These are phyloP conservation scores for Lanius ludovicianus DNA, from an alignment of 2,113 vertebrate genomes.

Conservation along the genomic window DNA sequence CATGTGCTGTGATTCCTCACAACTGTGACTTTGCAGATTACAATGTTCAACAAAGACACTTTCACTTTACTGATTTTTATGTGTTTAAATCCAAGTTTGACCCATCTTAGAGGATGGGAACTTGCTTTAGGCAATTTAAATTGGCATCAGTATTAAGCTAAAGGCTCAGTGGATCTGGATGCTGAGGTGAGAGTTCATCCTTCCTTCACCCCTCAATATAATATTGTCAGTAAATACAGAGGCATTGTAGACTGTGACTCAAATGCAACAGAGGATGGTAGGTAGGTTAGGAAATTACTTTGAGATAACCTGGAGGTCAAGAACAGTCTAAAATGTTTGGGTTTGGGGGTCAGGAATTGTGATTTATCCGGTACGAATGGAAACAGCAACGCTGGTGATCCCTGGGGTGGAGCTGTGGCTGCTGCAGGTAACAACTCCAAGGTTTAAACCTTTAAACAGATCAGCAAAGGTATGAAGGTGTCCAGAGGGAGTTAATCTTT, in stretches of 20 bases:
- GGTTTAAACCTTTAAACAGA: background rate
- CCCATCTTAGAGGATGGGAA: background rate
- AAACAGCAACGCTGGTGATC: background rate
- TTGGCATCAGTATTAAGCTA: background rate
- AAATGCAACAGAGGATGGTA: background rate
- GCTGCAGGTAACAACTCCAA: background rate
- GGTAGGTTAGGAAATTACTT: background rate
- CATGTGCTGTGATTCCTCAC: background rate
- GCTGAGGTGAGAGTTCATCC: background rate
- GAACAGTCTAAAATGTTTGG: background rate
- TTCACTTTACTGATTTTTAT: background rate
- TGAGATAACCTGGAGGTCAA: background rate
- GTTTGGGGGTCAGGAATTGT: background rate
- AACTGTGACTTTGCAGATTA: background rate
- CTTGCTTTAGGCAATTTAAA: background rate
- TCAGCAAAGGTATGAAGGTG: background rate
- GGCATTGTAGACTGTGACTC: background rate
- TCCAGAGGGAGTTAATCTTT: background rate
- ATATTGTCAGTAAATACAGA: background rate
- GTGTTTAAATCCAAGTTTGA: background rate
- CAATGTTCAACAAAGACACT: background rate
- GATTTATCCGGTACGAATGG: background rate
- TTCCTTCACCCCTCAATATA: background rate
- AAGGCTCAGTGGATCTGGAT: background rate
- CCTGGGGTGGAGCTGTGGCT: accelerated